Base-by-base conservation (phyloP, 2,888 invertebrate species). In the Platerodrilus igneus region DNA sequence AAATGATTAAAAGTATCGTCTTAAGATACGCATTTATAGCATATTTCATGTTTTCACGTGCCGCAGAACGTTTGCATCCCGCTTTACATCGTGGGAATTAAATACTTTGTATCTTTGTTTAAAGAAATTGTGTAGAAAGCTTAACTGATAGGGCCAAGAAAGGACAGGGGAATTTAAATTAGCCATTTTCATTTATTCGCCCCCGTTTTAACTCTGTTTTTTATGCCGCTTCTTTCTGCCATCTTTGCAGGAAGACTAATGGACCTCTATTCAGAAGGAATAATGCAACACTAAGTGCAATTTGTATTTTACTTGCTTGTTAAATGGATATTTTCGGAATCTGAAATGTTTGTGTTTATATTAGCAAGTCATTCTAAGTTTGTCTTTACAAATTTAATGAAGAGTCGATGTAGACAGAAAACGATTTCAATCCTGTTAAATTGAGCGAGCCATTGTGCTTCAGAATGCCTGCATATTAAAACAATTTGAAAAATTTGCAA, bases 131-230 rank as follows among this genome's bases (percentile, higher is more conserved):
- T 31, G 35, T 5, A 38, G 38, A 25, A 37, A 29, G 22, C 34
- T 28, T 21, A 36, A 35, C 44, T 39, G 35, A 37, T 40, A 29
- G 36, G 32, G 30, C 32, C 10, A 36, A 34, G 41, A 41, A 41
- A 45, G 37, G 45, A 45, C 45, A 37, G 46, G 62, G 60, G 63
- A 62, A 64, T 64, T 62, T 63, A 64, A 64, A 64, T 64, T 64
- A 64, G 64, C 63, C 61, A 62, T 63, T 64, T 64, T 63, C 64
- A 61, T 64, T 64, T 63, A 63, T 61, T 63, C 63, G 60, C 59
- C 59, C 62, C 58, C 60, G 57, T 60, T 62, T 59, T 54, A 60
- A 57, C 54, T 56, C 52, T 45, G 55, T 56, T 58, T 60, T 60
- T 61, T 59, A 50, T 56, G 41, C 52, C 48, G 46, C 39, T 56